A percentile compares a stretch with the other conserved stretches of the same genome.
These are phyloP conservation scores for Onychomys arenicola DNA, from an alignment of 2,797 vertebrate species.

Conservation along the genomic window DNA sequence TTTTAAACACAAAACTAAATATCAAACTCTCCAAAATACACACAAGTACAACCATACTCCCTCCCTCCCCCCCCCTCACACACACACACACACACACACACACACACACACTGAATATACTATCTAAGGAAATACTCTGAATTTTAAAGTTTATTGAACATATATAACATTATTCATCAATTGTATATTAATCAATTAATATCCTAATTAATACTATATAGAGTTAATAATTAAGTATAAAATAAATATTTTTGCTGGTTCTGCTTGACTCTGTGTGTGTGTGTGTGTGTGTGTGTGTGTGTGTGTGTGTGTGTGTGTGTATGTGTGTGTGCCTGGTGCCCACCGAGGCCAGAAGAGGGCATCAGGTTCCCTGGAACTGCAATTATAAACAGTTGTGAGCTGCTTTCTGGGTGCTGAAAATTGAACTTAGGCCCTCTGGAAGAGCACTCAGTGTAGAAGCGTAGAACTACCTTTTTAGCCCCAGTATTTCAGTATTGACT, in stretches of 20 bases:
- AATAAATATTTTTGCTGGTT: not conserved
- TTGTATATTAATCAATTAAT: not conserved
- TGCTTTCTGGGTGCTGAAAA: not conserved
- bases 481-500: not conserved
- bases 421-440: not conserved
- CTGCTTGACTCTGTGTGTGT: not conserved
- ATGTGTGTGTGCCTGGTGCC: not conserved
- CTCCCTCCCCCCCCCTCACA: not conserved
- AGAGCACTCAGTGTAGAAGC: not conserved
- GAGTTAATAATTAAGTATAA: not conserved
- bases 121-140: not conserved
- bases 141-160: not conserved
- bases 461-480: not conserved
- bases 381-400: not conserved
- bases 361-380: not conserved
- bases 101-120: not conserved
- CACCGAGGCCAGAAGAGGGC: not conserved
- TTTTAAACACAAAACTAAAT: slow-evolving; percentile 10
- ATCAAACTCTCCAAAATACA: not conserved
- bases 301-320: not conserved
- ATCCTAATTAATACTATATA: not conserved
- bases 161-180: not conserved
- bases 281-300: not conserved
- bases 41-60: not conserved
- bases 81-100: not conserved